Percentiles rank a stretch among this genome's conserved stretches.
phyloP scores from a whole-genome alignment of 1,140 invertebrate genomes.

The Heliconius hewitsoni region DNA sequence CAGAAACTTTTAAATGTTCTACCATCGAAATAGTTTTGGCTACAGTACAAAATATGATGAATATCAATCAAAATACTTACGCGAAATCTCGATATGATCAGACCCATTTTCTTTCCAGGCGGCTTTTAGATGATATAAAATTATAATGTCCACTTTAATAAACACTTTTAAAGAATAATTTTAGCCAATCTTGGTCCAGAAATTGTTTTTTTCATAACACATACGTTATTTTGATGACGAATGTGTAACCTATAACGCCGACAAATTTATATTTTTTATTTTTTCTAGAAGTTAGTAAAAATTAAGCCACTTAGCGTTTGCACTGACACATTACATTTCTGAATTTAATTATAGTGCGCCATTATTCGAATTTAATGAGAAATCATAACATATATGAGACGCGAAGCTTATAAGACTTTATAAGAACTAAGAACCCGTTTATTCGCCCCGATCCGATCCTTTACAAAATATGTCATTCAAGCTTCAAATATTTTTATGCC shows the following conservation, averaged over 20 bases:
- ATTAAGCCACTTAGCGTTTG: constrained; percentile 12
- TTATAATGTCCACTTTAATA: constrained; percentile 31
- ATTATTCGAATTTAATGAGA: not conserved
- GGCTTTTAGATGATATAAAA: not conserved
- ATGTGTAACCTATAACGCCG: constrained; percentile 64
- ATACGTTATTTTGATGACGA: constrained; percentile 60
- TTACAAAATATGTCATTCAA: constrained; percentile 20
- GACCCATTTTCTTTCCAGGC: constrained; percentile 60
- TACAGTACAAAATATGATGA: constrained; percentile 56
- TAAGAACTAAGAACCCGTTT: constrained; percentile 35
- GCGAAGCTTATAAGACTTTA: constrained; percentile 31
- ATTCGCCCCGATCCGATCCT: constrained; percentile 19
- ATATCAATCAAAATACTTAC: constrained; percentile 53
- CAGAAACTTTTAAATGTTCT: constrained; percentile 50
- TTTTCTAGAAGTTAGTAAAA: not conserved
- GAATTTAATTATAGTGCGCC: not conserved
- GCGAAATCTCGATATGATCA: constrained; percentile 67
- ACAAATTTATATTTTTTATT: constrained; percentile 31
- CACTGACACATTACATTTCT: constrained; percentile 28
- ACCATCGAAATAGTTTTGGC: constrained; percentile 69
- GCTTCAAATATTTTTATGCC: constrained; percentile 18
- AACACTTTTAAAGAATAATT: constrained; percentile 46
- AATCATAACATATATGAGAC: constrained; percentile 39
- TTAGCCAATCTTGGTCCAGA: constrained; percentile 53
- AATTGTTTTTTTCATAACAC: constrained; percentile 59